Conservation (phyloP, 2,113 vertebrate genomes). For the Australoheros scitulus region DNA sequence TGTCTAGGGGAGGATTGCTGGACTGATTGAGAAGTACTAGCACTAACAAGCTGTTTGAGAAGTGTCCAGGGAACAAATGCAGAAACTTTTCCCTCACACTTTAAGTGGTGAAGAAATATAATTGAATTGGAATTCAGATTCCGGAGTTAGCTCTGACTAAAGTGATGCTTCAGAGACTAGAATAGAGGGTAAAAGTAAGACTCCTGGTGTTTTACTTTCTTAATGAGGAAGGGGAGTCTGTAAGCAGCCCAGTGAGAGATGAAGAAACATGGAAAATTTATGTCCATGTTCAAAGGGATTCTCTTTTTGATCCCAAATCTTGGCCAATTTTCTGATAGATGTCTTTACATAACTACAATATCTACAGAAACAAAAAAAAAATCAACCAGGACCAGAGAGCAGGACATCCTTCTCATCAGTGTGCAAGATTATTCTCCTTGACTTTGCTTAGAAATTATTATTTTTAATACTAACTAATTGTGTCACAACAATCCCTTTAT, state of each 20-base stretch:
- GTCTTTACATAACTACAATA: not conserved
- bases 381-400: not conserved
- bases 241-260: not conserved
- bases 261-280: not conserved
- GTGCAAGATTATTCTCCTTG: not conserved
- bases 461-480: not conserved
- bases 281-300: not conserved
- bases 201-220: not conserved
- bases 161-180: not conserved
- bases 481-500: accelerated
- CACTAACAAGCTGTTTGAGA: constrained; percentile 20
- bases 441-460: accelerated
- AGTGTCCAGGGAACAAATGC: not conserved
- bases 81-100: constrained; percentile 1
- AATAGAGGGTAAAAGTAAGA: not conserved
- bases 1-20: not conserved
- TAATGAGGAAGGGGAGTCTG: constrained; percentile 1
- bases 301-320: not conserved
- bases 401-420: not conserved
- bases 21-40: constrained; percentile 11
- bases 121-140: constrained; percentile 10
- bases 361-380: not conserved
- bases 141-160: not conserved
- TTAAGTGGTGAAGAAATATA: not conserved
- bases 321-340: not conserved